Evolutionary conservation across 2,797 vertebrate genomes (phyloP).

Genomic region (Dipus sagitta): DNA sequence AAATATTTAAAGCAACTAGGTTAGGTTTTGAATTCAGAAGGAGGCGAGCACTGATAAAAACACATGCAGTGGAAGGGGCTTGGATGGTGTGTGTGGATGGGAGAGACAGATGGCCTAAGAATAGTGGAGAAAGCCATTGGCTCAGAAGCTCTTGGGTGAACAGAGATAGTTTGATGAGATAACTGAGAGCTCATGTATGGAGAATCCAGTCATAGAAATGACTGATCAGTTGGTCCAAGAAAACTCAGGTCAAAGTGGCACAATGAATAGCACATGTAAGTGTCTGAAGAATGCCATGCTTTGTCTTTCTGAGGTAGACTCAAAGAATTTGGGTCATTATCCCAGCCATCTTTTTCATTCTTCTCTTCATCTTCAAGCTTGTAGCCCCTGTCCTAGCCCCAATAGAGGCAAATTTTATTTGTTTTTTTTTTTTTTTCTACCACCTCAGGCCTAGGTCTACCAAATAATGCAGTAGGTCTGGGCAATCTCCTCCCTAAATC

Average conservation of each 20-base stretch:
- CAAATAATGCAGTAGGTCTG: neutral
- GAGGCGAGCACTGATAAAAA: neutral
- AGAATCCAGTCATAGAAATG: neutral
- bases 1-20: neutral
- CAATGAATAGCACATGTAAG: neutral
- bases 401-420: neutral
- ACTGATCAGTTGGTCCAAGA: neutral
- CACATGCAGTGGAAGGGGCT: neutral
- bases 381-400: neutral
- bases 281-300: neutral
- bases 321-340: neutral
- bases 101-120: accelerated
- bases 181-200: neutral
- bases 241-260: neutral
- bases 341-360: neutral
- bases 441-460: neutral
- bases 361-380: neutral
- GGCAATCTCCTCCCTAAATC: neutral
- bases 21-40: neutral
- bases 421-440: neutral
- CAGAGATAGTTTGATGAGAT: neutral
- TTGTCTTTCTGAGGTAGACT: neutral
- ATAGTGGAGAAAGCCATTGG: neutral
- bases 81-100: accelerated
- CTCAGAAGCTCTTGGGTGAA: neutral